A percentile compares a stretch with the other conserved stretches of the same genome.
Evolutionary conservation across 2,113 vertebrate genomes (phyloP).

Genomic region (Aegotheles bennettii): DNA sequence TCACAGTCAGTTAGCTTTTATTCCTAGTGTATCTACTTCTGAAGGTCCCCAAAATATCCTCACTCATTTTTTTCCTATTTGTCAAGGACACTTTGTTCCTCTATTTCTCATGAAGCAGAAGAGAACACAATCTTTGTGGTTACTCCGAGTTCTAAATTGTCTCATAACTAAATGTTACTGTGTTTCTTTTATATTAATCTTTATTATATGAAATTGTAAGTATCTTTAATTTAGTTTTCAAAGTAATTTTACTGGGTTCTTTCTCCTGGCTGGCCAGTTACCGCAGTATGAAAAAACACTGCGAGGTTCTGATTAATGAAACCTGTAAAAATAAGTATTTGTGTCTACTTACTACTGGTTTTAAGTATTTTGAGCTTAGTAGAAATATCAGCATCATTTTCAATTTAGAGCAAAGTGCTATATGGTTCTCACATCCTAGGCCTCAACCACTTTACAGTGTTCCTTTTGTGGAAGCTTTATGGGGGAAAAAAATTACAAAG

Average conservation of each 20-base stretch:
- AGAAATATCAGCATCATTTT: not conserved
- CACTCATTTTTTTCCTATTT: not conserved
- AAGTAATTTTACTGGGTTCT: not conserved
- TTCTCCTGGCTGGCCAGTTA: not conserved
- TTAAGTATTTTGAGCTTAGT: constrained; percentile 18
- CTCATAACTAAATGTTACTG: not conserved
- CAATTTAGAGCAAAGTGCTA: constrained; percentile 26
- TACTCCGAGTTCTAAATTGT: not conserved
- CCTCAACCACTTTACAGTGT: not conserved
- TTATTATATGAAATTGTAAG: not conserved
- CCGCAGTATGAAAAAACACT: not conserved
- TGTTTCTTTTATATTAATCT: not conserved
- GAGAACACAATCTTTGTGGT: not conserved
- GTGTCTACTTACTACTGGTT: not conserved
- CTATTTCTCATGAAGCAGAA: not conserved
- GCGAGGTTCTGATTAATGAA: not conserved
- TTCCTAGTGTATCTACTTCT: constrained; percentile 9
- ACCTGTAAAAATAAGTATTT: not conserved
- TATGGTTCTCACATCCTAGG: not conserved
- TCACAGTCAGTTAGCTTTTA: constrained; percentile 44
- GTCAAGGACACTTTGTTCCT: not conserved
- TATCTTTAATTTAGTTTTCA: not conserved
- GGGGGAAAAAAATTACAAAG: not conserved
- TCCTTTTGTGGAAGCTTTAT: not conserved
- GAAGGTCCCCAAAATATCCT: not conserved